Conservation (phyloP, 92 coral and sea anemone genomes). For the Umimayanthus kanabou region DNA sequence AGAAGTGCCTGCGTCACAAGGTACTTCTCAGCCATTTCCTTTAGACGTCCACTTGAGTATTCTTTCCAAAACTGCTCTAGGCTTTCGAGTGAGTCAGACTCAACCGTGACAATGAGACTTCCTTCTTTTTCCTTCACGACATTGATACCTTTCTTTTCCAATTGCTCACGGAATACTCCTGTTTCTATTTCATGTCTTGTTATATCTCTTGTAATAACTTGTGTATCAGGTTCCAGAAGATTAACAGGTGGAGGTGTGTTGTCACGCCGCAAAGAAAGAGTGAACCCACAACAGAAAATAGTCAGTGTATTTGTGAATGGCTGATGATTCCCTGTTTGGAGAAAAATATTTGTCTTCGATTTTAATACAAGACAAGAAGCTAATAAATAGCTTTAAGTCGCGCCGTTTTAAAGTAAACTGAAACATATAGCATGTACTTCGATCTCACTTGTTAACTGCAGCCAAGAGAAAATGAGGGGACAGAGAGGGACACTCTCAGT, state of each 20-base stretch:
- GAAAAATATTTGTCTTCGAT: too few species aligned
- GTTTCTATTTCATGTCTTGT: background rate
- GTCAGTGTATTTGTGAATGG: background rate
- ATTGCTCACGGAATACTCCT: background rate
- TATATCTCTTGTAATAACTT: background rate
- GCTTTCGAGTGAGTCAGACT: background rate
- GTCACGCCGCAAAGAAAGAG: background rate
- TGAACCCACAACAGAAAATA: background rate
- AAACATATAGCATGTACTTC: too few species aligned
- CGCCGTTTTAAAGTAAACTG: too few species aligned
- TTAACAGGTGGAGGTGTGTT: background rate
- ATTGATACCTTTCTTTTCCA: background rate
- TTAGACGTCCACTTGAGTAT: background rate
- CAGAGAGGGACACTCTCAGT: too few species aligned
- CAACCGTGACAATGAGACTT: background rate
- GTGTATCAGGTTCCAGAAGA: background rate
- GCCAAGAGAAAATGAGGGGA: too few species aligned
- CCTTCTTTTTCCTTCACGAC: background rate
- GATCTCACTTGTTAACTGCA: too few species aligned
- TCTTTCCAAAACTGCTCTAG: constrained; percentile 9
- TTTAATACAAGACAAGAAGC: too few species aligned
- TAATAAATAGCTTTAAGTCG: too few species aligned
- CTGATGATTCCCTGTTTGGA: too few species aligned
- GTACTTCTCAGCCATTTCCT: background rate
- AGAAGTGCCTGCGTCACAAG: constrained; percentile 11